Percentiles rank a stretch among this genome's conserved stretches.
phyloP scores from a whole-genome alignment of 2,888 invertebrate species.

The Caradrina kadenii region DNA sequence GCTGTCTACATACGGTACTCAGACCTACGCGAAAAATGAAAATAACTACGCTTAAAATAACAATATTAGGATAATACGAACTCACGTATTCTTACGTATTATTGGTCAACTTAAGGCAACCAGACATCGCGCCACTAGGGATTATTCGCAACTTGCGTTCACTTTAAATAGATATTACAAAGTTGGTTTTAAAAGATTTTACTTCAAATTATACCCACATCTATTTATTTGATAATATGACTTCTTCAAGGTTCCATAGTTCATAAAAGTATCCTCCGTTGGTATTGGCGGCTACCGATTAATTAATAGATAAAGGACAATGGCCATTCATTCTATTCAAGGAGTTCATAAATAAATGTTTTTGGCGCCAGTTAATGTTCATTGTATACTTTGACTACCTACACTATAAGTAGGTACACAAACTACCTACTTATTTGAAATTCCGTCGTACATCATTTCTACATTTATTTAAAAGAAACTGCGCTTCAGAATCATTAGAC shows the following conservation, averaged over 20 bases:
- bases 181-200: background rate
- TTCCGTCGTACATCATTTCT: background rate
- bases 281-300: slow-evolving; percentile 8
- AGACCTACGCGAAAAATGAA: slow-evolving; percentile 17
- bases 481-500: background rate
- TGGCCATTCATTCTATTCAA: slow-evolving; percentile 26
- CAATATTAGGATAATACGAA: background rate
- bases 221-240: background rate
- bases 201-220: background rate
- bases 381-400: slow-evolving; percentile 17
- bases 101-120: slow-evolving; percentile 5
- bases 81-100: slow-evolving; percentile 11
- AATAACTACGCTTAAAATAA: slow-evolving; percentile 2
- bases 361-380: slow-evolving; percentile 16
- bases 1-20: background rate
- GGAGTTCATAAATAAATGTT: slow-evolving; percentile 21
- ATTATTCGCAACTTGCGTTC: background rate
- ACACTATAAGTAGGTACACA: background rate
- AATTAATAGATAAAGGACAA: slow-evolving; percentile 21
- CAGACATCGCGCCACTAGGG: background rate
- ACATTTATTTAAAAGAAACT: background rate
- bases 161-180: background rate
- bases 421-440: background rate
- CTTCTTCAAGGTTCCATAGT: background rate
- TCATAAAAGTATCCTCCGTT: background rate